Percentiles rank a stretch among this genome's conserved stretches.
Evolutionary conservation across 2,113 vertebrate species (phyloP).

Genomic region (Nothobranchius furzeri): DNA sequence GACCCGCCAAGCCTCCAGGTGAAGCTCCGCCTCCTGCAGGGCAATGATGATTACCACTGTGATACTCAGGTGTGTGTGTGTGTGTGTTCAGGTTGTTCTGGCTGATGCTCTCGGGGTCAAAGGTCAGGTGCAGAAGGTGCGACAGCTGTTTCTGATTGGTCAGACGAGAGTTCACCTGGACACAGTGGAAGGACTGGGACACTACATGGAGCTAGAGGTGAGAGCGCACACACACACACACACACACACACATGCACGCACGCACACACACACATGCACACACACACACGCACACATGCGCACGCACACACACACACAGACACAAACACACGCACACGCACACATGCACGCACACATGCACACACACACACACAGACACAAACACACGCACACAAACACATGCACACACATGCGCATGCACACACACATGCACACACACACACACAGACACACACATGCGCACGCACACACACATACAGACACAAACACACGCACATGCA

Average conservation of each 20-base stretch:
- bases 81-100: slow-evolving; percentile 61
- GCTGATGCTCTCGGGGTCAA: slow-evolving; percentile 78
- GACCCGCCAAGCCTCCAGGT: slow-evolving; percentile 81
- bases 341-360: too few relatives aligned
- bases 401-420: too few relatives aligned
- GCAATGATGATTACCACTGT: neutral
- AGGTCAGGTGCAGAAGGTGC: slow-evolving; percentile 82
- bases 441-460: too few relatives aligned
- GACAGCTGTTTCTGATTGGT: slow-evolving; percentile 81
- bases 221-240: slow-evolving; percentile 13
- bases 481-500: too few relatives aligned
- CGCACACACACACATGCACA: too few relatives aligned
- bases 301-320: too few relatives aligned
- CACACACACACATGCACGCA: neutral
- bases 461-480: too few relatives aligned
- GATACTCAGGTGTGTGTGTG: neutral
- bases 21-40: neutral
- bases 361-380: too few relatives aligned
- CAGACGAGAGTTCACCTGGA: slow-evolving; percentile 87
- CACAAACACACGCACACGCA: too few relatives aligned
- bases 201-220: slow-evolving; percentile 88
- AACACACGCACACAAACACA: too few relatives aligned
- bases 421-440: too few relatives aligned
- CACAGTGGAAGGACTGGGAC: slow-evolving; percentile 81
- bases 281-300: neutral